Evolutionary conservation across 2,113 vertebrate species (phyloP), one percentile per base, ranked within the genome.

Genomic region (Anoplopoma fimbria): DNA sequence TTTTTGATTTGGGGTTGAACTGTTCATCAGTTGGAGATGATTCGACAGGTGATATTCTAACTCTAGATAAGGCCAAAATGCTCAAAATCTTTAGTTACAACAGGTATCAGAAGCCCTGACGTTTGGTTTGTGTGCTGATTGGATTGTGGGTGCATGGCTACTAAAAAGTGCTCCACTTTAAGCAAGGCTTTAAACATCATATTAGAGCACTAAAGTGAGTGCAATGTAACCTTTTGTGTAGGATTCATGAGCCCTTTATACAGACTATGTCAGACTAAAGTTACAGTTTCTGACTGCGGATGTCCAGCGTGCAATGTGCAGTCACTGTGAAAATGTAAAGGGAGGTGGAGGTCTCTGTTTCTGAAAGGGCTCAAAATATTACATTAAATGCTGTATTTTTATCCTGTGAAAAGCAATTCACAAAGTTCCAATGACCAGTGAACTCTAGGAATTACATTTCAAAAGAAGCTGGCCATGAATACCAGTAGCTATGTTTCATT

Each of bases 161-260:
- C 70, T 34, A 9, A 33, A 25, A 36, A 40, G 31, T 27, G 15
- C 33, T 51, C 12, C 17, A 33, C 55, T 73, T 65, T 33, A 61
- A 76, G 49, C 62, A 25, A 58, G 17, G 9, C 21, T 75, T 75
- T 63, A 67, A 75, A 58, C 69, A 71, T 69, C 42, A 42, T 58
- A 75, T 73, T 53, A 65, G 65, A 72, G 13, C 68, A n/a, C n/a
- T 84, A 53, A 76, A 62, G 34, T 63, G 68, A 67, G 21, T 9
- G 13, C 77, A 45, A 64, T 23, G 19, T 13, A 78, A 27, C 15
- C 27, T 13, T 70, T 68, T 82, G 51, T 82, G 51, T 38, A 85
- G 75, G 60, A 87, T 89, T 88, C 69, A 87, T 69, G 63, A 87
- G 64, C n/a, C 63, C 64, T 79, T 80, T 58, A 60, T 14, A 33